Conservation (phyloP, 92 coral and sea anemone genomes). For the Phenganax subtilis region DNA sequence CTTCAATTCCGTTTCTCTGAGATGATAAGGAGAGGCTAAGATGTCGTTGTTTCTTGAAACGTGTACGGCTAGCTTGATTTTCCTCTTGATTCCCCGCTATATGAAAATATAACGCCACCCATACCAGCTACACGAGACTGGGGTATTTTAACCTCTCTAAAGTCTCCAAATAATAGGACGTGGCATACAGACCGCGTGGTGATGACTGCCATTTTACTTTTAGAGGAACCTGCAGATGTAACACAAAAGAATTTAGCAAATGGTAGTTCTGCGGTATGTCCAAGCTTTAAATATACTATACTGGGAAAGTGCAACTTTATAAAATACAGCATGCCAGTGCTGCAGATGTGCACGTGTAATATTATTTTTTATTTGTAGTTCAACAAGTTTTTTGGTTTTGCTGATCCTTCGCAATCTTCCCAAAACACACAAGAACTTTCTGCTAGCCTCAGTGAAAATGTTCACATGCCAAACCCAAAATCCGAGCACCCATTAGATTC, state of each 20-base stretch:
- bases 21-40: too few species aligned
- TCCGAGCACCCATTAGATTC: constrained; percentile 16
- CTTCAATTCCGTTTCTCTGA: neutral
- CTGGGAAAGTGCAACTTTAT: neutral
- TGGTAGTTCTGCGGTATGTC: constrained; percentile 36
- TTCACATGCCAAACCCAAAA: neutral
- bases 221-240: constrained; percentile 20
- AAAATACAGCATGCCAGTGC: neutral
- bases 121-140: too few species aligned
- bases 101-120: too few species aligned
- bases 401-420: constrained; percentile 41
- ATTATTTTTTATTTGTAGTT: constrained; percentile 49
- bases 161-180: neutral
- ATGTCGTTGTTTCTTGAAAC: too few species aligned
- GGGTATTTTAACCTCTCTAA: too few species aligned
- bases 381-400: constrained; percentile 79
- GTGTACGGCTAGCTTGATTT: too few species aligned
- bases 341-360: neutral
- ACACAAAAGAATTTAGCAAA: constrained; percentile 14
- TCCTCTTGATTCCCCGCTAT: too few species aligned
- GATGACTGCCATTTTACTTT: neutral
- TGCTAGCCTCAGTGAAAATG: neutral
- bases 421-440: constrained; percentile 30
- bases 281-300: neutral
- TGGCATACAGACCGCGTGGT: neutral